Conservation (phyloP, 2,113 vertebrate genomes). For the Phocoena phocoena region DNA sequence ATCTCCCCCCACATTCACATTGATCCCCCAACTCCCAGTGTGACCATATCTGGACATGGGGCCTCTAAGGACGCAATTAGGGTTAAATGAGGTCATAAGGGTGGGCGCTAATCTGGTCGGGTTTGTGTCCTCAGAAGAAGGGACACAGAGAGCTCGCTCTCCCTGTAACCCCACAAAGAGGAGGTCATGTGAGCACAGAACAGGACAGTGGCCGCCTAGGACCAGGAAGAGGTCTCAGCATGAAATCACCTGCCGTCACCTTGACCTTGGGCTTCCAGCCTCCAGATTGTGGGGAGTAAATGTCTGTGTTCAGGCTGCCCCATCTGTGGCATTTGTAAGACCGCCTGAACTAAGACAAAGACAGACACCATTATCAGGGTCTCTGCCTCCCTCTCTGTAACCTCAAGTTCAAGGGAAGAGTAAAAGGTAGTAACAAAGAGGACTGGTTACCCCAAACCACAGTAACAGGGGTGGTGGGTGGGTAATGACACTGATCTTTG, state of each 20-base stretch:
- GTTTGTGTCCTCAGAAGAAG: not conserved
- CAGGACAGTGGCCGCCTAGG: not conserved
- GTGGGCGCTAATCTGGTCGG: not conserved
- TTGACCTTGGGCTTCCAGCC: not conserved
- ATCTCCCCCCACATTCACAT: not conserved
- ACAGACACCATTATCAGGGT: not conserved
- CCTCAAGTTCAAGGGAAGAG: not conserved
- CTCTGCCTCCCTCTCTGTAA: too few species aligned
- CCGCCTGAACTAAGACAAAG: not conserved
- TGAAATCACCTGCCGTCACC: not conserved
- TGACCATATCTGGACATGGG: not conserved
- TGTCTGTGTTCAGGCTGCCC: too few species aligned
- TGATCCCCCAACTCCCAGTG: not conserved
- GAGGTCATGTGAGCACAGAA: not conserved
- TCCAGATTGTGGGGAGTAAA: not conserved
- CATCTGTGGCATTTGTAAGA: not conserved
- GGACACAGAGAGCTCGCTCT: not conserved
- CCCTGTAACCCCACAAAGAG: not conserved
- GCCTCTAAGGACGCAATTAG: not conserved
- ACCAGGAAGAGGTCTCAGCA: not conserved
- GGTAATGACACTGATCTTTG: rapidly evolving
- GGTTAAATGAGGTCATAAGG: not conserved
- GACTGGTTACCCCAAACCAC: not conserved
- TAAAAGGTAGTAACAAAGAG: not conserved
- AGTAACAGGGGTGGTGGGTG: too few species aligned